Evolutionary conservation across 35 echinoderm and acorn worm species (phyloP).

Genomic region (Heliocidaris erythrogramma): DNA sequence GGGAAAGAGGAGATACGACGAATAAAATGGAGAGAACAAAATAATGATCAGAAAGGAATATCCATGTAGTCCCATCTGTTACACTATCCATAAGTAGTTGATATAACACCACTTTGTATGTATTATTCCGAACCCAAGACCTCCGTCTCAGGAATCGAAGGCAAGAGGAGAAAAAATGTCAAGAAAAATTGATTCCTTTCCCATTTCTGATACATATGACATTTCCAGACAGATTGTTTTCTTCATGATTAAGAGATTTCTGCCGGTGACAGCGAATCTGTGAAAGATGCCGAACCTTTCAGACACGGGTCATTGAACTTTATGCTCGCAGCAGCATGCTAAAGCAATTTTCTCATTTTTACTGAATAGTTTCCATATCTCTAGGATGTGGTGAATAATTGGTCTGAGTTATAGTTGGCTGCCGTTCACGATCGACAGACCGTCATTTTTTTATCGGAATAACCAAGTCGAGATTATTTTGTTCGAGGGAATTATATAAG

Average conservation of each 20-base stretch:
- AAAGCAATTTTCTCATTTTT: constrained; percentile 19
- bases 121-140: no score
- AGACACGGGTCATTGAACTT: background rate
- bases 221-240: background rate
- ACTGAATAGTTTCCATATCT: background rate
- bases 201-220: background rate
- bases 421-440: background rate
- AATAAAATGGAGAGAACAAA: background rate
- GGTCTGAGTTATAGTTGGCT: background rate
- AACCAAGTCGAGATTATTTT: background rate
- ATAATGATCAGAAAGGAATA: background rate
- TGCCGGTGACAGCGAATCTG: background rate
- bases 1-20: background rate
- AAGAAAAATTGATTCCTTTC: background rate
- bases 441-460: background rate
- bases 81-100: background rate
- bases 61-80: background rate
- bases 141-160: background rate
- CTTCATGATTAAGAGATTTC: background rate
- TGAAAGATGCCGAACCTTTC: background rate
- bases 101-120: background rate
- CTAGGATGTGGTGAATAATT: constrained; percentile 11
- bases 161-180: background rate
- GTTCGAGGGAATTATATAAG: background rate
- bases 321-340: background rate